phyloP scores from a whole-genome alignment of 2,888 invertebrate species.

The Blastobasis lacticolella region DNA sequence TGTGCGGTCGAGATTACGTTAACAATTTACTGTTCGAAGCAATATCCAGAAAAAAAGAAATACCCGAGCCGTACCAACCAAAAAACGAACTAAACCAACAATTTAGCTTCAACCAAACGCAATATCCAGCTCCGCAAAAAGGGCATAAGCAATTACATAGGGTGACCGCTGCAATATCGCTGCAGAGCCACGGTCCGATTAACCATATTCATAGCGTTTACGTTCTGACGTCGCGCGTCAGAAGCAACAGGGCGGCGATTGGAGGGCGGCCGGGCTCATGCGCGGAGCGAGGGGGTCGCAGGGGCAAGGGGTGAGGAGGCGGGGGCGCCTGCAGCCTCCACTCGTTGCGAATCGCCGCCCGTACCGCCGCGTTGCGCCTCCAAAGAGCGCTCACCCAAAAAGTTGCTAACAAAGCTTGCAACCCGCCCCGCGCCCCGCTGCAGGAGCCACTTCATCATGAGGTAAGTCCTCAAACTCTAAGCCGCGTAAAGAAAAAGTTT shows the following conservation, averaged over 20 bases:
- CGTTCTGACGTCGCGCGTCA: slow-evolving; percentile 57
- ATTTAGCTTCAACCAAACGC: too few relatives aligned
- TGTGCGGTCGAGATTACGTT: too few relatives aligned
- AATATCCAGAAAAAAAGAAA: too few relatives aligned
- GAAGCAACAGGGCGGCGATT: slow-evolving; percentile 70
- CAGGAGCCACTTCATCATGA: slow-evolving; percentile 20
- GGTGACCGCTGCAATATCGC: background rate
- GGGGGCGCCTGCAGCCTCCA: slow-evolving; percentile 57
- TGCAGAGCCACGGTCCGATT: slow-evolving; percentile 31
- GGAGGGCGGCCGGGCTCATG: slow-evolving; percentile 48
- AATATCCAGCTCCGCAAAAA: too few relatives aligned
- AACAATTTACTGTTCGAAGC: too few relatives aligned
- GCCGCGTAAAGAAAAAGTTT: too few relatives aligned
- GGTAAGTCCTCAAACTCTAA: slow-evolving; percentile 27
- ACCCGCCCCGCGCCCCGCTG: too few relatives aligned
- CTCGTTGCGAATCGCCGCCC: slow-evolving; percentile 65
- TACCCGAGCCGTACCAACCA: too few relatives aligned
- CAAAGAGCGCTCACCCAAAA: slow-evolving; percentile 51
- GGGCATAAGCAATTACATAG: too few relatives aligned
- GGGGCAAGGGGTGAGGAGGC: slow-evolving; percentile 31
- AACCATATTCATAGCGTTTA: slow-evolving; percentile 67
- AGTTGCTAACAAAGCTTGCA: slow-evolving; percentile 27
- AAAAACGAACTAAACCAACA: too few relatives aligned
- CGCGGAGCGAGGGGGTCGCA: slow-evolving; percentile 26
- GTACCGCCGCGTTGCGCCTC: slow-evolving; percentile 65